Base-by-base conservation (phyloP, 2,113 vertebrate genomes). In the Ammodytes marinus region DNA sequence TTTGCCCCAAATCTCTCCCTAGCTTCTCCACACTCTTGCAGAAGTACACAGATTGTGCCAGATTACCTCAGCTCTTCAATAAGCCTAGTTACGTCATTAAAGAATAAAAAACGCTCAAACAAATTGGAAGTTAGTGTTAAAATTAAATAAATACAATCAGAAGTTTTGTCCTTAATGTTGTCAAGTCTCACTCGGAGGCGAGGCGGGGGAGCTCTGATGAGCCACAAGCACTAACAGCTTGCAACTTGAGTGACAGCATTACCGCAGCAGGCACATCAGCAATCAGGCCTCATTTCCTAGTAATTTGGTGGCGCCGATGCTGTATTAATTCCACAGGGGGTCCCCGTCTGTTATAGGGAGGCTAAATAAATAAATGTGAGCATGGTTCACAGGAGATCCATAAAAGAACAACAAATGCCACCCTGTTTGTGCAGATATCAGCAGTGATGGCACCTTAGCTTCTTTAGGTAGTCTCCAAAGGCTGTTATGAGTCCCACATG, bases 261-360 rank as follows among this genome's bases (percentile, higher is more conserved):
- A 50, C 74, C 86, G 80, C 85, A 88, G 88, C 89, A 80, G 77
- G 87, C 82, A 74, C 71, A 89, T 88, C 85, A 77, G 86, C 91
- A 92, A 91, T 93, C 90, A 93, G 80, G 59, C 49, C 83, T 90
- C 89, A 95, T 94, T 93, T 93, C 89, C 88, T 78, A 50, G 82
- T 89, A 91, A 93, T 93, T 89, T 91, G 68, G 86, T 82, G 83
- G 85, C 58, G 85, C 84, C 15, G 70, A 82, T 43, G 74, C 80
- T 79, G 70, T 53, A 89, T 92, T 91, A 92, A 80, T 89, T 74
- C 93, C 77, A 66, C 85, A 83, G 91, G 93, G 74, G 93, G 91
- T 79, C 88, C 27, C 86, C 5, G 87, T 93, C 86, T 91, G 86
- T 91, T 86, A 27, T 27, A 80, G 57, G 76, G 65, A 77, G 65